phyloP scores from a whole-genome alignment of 2,797 vertebrate genomes.

The Tadarida brasiliensis region DNA sequence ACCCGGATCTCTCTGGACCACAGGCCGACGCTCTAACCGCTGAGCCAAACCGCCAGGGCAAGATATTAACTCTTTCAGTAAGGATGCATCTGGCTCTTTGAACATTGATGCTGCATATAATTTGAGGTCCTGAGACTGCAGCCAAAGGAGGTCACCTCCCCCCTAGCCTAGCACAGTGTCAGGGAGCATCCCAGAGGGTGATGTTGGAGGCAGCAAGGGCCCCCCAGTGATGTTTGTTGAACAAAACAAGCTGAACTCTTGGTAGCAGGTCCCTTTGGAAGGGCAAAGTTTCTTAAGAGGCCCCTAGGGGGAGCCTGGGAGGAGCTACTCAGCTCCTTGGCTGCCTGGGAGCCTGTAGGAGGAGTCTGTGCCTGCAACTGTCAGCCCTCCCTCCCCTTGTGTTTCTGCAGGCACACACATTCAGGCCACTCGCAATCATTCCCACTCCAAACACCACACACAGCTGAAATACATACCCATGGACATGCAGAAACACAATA shows the following conservation, averaged over 20 bases:
- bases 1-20: too few relatives aligned
- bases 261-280: conserved; percentile 63
- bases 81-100: neutral
- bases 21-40: too few relatives aligned
- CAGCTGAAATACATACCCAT: neutral
- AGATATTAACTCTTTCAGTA: neutral
- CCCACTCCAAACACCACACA: neutral
- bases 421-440: neutral
- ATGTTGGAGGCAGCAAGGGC: neutral
- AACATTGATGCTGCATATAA: neutral
- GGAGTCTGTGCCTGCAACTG: neutral
- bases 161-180: neutral
- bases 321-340: neutral
- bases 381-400: neutral
- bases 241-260: conserved; percentile 71
- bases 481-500: neutral
- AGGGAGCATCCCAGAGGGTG: neutral
- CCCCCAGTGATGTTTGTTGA: neutral
- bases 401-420: neutral
- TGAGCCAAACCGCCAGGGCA: too few relatives aligned
- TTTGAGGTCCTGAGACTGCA: neutral
- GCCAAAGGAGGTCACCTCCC: neutral
- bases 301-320: conserved; percentile 7
- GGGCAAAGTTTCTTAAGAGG: conserved; percentile 22
- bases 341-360: neutral